Conservation (phyloP, 2,797 vertebrate genomes). For the Rallus crepitans region DNA sequence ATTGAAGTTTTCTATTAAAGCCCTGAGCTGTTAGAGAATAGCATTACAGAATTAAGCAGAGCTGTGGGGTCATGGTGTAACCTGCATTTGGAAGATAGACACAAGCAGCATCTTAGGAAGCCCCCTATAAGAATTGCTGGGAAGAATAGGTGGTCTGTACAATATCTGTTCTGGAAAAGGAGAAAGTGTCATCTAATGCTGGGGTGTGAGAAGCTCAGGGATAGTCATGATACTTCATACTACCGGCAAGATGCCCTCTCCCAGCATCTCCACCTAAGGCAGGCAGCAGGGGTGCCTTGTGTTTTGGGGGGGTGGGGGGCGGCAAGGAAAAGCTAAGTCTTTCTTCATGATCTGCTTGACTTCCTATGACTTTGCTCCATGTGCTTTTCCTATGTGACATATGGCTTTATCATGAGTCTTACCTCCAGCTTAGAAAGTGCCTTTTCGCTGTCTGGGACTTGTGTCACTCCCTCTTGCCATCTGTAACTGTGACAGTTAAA, state of each 20-base stretch:
- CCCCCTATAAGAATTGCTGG: neutral
- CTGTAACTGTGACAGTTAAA: neutral
- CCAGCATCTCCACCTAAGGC: neutral
- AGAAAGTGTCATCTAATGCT: neutral
- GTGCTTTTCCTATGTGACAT: neutral
- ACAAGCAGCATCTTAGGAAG: neutral
- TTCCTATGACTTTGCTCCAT: neutral
- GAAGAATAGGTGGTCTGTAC: neutral
- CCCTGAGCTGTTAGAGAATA: neutral
- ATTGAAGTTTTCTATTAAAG: neutral
- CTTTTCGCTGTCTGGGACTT: neutral
- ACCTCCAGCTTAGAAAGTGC: neutral
- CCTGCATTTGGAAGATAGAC: neutral
- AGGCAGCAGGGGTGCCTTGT: neutral
- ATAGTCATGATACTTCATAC: neutral
- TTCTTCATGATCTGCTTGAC: neutral
- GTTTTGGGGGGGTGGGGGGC: too few species aligned
- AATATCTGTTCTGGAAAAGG: neutral
- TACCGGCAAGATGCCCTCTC: neutral
- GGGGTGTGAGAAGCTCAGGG: neutral
- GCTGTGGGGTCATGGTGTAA: neutral
- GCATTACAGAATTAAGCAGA: neutral
- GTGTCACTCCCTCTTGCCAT: neutral
- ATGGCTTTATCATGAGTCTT: slow-evolving; percentile 3
- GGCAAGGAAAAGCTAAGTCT: neutral